phyloP scores from a whole-genome alignment of 2,888 invertebrate species.

The Netelia melanura region DNA sequence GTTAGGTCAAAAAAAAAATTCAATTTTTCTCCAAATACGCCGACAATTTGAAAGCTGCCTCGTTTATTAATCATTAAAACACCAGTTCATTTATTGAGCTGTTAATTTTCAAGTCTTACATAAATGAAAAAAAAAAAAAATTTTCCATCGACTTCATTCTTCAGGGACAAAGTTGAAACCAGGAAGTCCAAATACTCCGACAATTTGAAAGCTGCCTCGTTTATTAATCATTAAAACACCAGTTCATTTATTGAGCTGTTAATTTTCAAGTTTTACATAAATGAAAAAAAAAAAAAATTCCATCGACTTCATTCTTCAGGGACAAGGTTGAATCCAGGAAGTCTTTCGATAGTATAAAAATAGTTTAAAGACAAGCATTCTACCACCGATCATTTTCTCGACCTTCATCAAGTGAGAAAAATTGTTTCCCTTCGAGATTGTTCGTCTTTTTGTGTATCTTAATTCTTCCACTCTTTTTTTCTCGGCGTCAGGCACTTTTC shows the following conservation, averaged over 20 bases:
- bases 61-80: no score
- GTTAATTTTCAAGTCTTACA: background rate
- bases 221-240: no score
- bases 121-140: background rate
- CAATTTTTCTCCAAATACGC: no score
- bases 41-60: no score
- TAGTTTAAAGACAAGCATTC: background rate
- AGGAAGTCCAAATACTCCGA: slow-evolving; percentile 17
- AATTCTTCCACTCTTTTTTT: background rate
- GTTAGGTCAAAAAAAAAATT: no score
- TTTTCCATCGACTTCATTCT: slow-evolving; percentile 34
- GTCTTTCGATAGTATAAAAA: background rate
- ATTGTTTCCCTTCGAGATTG: background rate
- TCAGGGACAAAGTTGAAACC: slow-evolving; percentile 76
- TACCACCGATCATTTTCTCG: slow-evolving; percentile 8
- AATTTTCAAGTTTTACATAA: background rate
- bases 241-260: background rate
- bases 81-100: background rate
- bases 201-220: no score
- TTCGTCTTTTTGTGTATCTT: background rate
- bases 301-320: slow-evolving; percentile 67
- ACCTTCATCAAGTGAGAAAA: background rate
- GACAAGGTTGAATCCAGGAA: slow-evolving; percentile 74
- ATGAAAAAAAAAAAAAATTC: background rate
- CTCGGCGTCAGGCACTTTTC: background rate